Evolutionary conservation across 2,888 invertebrate genomes (phyloP).

Genomic region (Helicoverpa assulta): DNA sequence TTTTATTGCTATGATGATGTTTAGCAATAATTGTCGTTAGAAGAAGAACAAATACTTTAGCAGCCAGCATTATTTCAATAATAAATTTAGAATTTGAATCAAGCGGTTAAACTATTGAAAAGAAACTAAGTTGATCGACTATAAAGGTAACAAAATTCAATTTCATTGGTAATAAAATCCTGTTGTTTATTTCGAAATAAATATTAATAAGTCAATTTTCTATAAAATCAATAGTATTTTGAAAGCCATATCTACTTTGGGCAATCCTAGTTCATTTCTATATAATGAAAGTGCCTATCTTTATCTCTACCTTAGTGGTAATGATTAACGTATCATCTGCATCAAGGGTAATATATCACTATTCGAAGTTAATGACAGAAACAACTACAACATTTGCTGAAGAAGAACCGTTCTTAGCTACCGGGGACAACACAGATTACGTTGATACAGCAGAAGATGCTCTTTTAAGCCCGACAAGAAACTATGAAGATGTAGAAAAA

Average conservation of each 20-base stretch:
- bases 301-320: neutral
- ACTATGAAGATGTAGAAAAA: neutral
- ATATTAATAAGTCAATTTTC: neutral
- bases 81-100: neutral
- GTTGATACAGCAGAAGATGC: neutral
- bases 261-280: neutral
- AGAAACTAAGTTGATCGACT: neutral
- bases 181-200: neutral
- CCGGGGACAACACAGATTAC: neutral
- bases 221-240: slow-evolving; percentile 8
- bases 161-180: slow-evolving; percentile 11
- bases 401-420: neutral
- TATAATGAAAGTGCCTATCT: neutral
- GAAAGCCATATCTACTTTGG: neutral
- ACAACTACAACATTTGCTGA: neutral
- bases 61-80: slow-evolving; percentile 10
- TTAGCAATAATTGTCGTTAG: slow-evolving; percentile 34
- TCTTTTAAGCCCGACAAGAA: neutral
- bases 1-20: slow-evolving; percentile 36
- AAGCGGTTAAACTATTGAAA: neutral
- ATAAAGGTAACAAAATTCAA: slow-evolving; percentile 3
- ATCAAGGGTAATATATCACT: neutral
- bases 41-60: slow-evolving; percentile 17
- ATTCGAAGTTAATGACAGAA: neutral
- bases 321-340: neutral